A percentile compares a stretch with the other conserved stretches of the same genome.
Conservation (phyloP, 2,888 invertebrate genomes). For the Drosophila mimica region DNA sequence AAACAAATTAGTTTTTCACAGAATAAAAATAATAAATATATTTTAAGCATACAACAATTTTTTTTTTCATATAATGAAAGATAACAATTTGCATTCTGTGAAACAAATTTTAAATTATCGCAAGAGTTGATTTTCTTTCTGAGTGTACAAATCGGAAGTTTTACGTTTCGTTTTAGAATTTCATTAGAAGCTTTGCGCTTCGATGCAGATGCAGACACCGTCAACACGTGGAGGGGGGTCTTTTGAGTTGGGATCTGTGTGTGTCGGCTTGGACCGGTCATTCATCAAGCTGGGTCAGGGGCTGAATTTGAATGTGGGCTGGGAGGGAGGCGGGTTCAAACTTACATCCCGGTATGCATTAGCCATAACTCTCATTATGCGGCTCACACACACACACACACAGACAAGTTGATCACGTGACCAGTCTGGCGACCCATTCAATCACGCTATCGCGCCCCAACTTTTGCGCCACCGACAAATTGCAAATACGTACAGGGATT, state of each 20-base stretch:
- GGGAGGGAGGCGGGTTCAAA: constrained; percentile 3
- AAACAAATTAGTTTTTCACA: not conserved
- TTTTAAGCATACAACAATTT: not conserved
- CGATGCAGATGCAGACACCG: constrained; percentile 38
- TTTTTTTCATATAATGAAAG: not conserved
- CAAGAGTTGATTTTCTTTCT: not conserved
- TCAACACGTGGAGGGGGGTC: constrained; percentile 1
- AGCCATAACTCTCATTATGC: constrained; percentile 78
- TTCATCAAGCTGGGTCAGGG: constrained; percentile 50
- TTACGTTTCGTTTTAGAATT: constrained; percentile 68
- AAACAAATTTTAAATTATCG: not conserved
- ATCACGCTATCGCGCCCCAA: constrained; percentile 71
- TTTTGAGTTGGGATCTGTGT: constrained; percentile 1
- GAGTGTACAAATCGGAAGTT: constrained; percentile 44
- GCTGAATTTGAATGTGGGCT: constrained; percentile 5
- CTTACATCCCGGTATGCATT: constrained; percentile 61
- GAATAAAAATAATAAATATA: not conserved
- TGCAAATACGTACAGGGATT: constrained; percentile 65
- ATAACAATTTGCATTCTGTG: too few species aligned
- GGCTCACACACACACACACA: constrained; percentile 21
- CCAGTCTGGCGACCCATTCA: constrained; percentile 68
- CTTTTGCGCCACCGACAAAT: constrained; percentile 64
- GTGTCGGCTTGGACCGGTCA: constrained; percentile 26
- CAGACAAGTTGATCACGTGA: constrained; percentile 35
- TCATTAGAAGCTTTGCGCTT: constrained; percentile 58